These are phyloP conservation scores for Lutjanus campechanus DNA, from an alignment of 2,797 vertebrate genomes.

Conservation along the genomic window DNA sequence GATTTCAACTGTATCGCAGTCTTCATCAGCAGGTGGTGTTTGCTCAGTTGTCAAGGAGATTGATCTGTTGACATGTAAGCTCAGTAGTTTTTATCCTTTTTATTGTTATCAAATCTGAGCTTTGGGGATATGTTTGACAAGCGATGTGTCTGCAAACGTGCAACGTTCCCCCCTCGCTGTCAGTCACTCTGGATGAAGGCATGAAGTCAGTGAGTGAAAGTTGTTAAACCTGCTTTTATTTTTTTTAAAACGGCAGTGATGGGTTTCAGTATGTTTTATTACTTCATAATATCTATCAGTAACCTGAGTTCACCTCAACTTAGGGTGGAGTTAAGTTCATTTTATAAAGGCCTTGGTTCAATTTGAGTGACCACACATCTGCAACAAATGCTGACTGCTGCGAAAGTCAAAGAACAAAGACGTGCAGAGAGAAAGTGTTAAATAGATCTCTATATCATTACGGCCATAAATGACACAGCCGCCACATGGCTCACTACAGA, in stretches of 20 bases:
- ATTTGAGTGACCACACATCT: constrained; percentile 17
- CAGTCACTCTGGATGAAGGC: background rate
- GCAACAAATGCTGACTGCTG: constrained; percentile 48
- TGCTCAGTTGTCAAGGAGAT: constrained; percentile 2
- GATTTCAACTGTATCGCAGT: background rate
- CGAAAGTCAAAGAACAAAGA: constrained; percentile 35
- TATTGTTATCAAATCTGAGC: constrained; percentile 12
- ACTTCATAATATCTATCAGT: background rate
- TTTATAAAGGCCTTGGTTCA: constrained; percentile 16
- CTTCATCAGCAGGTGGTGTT: background rate
- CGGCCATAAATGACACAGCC: constrained; percentile 49
- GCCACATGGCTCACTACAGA: constrained; percentile 31
- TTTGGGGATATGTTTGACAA: constrained; percentile 14
- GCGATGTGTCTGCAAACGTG: background rate
- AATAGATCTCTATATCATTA: constrained; percentile 60
- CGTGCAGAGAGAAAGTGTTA: constrained; percentile 20
- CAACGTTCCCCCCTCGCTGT: constrained; percentile 13
- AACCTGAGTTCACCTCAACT: background rate
- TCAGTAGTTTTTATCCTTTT: background rate
- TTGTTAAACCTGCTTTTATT: background rate
- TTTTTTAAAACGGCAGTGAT: background rate
- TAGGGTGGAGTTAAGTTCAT: background rate
- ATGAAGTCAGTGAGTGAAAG: background rate
- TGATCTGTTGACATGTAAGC: constrained; percentile 2
- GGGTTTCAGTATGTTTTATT: background rate